Base-by-base conservation (phyloP, 2,888 invertebrate species). In the Noctua janthe region DNA sequence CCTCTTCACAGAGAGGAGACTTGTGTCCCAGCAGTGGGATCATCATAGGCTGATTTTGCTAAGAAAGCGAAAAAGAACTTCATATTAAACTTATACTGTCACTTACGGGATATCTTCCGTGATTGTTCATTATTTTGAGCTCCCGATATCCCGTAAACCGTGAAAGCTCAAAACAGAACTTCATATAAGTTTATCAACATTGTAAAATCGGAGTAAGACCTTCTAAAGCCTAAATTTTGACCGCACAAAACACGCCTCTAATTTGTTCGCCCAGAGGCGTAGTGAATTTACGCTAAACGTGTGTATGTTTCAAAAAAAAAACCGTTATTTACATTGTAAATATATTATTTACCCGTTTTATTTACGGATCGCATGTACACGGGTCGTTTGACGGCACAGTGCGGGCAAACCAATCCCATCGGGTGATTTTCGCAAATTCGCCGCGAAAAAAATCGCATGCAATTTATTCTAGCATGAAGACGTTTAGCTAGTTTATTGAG, bases 311-410 rank as follows among this genome's bases (percentile, higher is more conserved):
- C 35, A 17, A 71, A 17, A 71, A 39, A 77, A 79, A 83, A 69
- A 75, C 72, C n/a, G 17, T 39, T 82, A 43, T 78, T 80, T 70
- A 76, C 73, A 82, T 62, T 66, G 80, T 73, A 67, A 70, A 78
- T 73, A 75, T 66, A 78, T 80, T 81, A 83, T 82, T 79, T 62
- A 81, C 74, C 78, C 66, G 71, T 83, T 84, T 85, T 89, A 89
- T 89, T 87, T 73, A 81, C 78, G 74, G 59, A 89, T 90, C 85
- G 90, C 90, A 88, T 90, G 90, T 56, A 49, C 43, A 62, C 54
- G 35, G 73, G 74, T 80, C 88, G 72, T 88, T 88, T 77, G 73
- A 75, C 67, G 49, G 71, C 71, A 56, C 59, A n/a, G 76, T 69
- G 78, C 64, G 80, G 83, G 84, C 66, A 7, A 71, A 84, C 82